These are phyloP conservation scores for Lycia hirtaria DNA, from an alignment of 2,888 invertebrate genomes.

Conservation along the genomic window DNA sequence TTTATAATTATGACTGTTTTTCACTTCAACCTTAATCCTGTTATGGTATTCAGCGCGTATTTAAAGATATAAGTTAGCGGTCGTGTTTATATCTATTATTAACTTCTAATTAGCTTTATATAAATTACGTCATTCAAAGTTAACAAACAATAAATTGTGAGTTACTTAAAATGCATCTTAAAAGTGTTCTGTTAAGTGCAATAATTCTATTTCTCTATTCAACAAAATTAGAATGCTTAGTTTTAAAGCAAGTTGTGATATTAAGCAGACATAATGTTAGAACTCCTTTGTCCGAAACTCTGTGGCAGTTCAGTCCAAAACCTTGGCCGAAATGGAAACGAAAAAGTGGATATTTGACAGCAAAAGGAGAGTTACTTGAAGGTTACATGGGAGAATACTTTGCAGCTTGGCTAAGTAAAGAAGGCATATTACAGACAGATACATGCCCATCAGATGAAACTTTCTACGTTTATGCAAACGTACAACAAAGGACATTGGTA, in stretches of 20 bases:
- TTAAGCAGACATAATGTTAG: conserved; percentile 12
- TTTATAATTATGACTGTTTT: too few species aligned
- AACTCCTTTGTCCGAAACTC: background rate
- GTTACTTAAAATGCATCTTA: too few species aligned
- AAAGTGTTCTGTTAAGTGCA: too few species aligned
- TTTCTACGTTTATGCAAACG: conserved; percentile 71
- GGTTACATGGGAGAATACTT: conserved; percentile 5
- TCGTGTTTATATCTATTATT: too few species aligned
- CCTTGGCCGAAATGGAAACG: background rate
- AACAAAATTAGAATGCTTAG: too few species aligned
- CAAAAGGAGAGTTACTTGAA: conserved; percentile 2
- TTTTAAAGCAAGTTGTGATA: conserved; percentile 14
- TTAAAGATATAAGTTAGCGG: too few species aligned
- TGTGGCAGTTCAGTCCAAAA: background rate
- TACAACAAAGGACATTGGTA: conserved; percentile 70
- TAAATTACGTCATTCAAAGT: too few species aligned
- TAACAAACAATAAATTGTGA: too few species aligned
- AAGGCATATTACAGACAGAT: background rate
- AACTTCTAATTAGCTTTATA: too few species aligned
- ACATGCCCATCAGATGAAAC: conserved; percentile 43
- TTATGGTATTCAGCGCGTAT: too few species aligned
- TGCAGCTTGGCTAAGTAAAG: background rate
- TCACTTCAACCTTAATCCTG: too few species aligned
- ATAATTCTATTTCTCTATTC: too few species aligned
- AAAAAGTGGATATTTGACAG: background rate